phyloP scores from a whole-genome alignment of 2,113 vertebrate species.

The Herpetotheres cachinnans region DNA sequence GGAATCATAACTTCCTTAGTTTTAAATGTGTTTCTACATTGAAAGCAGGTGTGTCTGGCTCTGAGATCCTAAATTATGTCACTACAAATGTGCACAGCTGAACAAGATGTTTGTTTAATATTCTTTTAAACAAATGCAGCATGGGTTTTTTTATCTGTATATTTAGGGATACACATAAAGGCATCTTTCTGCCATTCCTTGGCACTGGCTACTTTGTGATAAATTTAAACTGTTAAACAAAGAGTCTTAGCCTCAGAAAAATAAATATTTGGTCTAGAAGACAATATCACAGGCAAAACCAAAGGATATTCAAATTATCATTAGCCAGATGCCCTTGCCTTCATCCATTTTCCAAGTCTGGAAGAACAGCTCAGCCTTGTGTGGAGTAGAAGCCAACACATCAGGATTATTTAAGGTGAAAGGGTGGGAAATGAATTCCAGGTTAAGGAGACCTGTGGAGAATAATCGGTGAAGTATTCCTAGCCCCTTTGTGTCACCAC shows the following conservation, averaged over 20 bases:
- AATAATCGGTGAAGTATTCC: background rate
- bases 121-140: background rate
- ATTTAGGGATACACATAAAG: background rate
- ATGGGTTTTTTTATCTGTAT: background rate
- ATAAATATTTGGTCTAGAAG: background rate
- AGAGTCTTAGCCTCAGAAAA: background rate
- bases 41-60: background rate
- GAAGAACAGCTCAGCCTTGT: background rate
- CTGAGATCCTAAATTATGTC: background rate
- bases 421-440: background rate
- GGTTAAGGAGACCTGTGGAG: background rate
- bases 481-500: background rate
- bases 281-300: background rate
- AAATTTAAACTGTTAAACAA: background rate
- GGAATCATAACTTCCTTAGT: background rate
- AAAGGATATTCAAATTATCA: background rate
- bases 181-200: background rate
- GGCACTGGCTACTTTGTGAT: background rate
- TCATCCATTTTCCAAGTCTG: background rate
- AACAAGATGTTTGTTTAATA: background rate
- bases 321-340: background rate
- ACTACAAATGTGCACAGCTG: background rate
- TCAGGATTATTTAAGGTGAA: background rate
- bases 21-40: background rate
- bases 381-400: background rate